Percentiles rank a stretch among this genome's conserved stretches.
phyloP scores from a whole-genome alignment of 35 echinoderm and acorn worm species.

The Heliocidaris tuberculata region DNA sequence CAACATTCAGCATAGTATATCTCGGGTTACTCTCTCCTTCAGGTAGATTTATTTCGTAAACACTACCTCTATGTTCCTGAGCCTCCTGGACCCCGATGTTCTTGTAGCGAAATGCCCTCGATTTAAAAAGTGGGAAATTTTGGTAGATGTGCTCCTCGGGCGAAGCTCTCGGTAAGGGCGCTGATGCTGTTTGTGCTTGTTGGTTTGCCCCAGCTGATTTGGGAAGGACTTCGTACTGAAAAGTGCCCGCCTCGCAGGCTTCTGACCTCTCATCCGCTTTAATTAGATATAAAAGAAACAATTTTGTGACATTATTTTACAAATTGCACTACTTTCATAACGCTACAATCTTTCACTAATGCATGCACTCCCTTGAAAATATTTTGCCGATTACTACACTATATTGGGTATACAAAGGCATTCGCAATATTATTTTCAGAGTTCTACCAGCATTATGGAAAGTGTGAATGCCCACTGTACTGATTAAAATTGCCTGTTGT shows the following conservation, averaged over 20 bases:
- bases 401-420: too few relatives aligned
- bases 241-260: neutral
- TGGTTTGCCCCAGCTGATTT: neutral
- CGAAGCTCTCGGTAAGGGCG: neutral
- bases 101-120: neutral
- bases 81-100: neutral
- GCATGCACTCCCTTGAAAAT: too few relatives aligned
- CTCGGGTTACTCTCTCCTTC: neutral
- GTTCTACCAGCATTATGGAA: too few relatives aligned
- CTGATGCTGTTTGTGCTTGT: neutral
- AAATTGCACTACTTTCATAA: too few relatives aligned
- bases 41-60: neutral
- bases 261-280: neutral
- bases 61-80: neutral
- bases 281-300: neutral
- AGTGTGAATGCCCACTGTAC: too few relatives aligned
- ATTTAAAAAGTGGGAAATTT: neutral
- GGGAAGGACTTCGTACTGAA: slow-evolving; percentile 14
- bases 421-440: too few relatives aligned
- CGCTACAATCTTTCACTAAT: too few relatives aligned
- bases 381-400: too few relatives aligned
- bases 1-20: slow-evolving; percentile 17
- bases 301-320: too few relatives aligned
- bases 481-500: too few relatives aligned
- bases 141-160: slow-evolving; percentile 20